Percentiles rank a stretch among this genome's conserved stretches.
Evolutionary conservation across 2,113 vertebrate genomes (phyloP).

Genomic region (Fulmarus glacialis): DNA sequence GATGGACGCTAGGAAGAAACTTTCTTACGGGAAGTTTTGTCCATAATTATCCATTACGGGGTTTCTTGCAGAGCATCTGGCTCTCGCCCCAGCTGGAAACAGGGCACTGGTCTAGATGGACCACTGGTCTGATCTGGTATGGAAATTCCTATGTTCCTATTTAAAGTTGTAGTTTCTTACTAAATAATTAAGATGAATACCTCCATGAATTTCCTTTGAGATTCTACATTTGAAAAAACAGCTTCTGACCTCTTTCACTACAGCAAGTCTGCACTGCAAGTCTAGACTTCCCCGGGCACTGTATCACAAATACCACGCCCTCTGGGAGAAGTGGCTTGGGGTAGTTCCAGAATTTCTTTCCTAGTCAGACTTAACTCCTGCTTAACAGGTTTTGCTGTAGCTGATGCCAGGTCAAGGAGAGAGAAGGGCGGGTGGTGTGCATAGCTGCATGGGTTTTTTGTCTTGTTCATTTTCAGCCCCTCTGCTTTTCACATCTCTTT

Average conservation of each 20-base stretch:
- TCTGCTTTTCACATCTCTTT: background rate
- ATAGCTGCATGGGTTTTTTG: background rate
- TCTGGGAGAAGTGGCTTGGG: background rate
- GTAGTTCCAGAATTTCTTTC: background rate
- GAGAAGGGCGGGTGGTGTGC: background rate
- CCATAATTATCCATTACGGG: background rate
- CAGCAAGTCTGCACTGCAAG: background rate
- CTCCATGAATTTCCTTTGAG: background rate
- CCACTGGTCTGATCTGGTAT: background rate
- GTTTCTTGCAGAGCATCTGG: background rate
- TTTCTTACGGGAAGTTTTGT: background rate
- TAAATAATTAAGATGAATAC: background rate
- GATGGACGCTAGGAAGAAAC: background rate
- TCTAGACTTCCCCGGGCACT: background rate
- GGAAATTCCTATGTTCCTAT: background rate
- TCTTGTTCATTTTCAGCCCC: background rate
- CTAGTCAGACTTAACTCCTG: background rate
- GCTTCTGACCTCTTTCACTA: background rate
- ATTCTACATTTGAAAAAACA: background rate
- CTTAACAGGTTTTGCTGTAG: slow-evolving; percentile 12
- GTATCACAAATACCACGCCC: background rate
- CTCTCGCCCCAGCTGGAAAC: background rate
- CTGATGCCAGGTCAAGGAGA: background rate
- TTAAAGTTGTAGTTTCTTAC: background rate
- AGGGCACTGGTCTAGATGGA: background rate